Percentiles rank a stretch among this genome's conserved stretches.
Conservation (phyloP, 2,888 invertebrate genomes). For the Cylindroiulus punctatus region DNA sequence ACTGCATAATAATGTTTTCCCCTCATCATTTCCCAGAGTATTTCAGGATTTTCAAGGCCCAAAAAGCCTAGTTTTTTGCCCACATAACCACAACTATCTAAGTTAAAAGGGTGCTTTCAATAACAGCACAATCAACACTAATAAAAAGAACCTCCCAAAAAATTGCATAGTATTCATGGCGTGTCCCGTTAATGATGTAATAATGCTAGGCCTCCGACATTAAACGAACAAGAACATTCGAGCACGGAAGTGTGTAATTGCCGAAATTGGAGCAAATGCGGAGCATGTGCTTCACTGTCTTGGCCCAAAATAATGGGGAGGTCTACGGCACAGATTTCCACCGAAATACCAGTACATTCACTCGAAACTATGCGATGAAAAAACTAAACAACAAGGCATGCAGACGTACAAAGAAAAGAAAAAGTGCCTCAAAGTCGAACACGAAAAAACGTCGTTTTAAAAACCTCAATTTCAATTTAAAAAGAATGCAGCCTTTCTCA, state of each 20-base stretch:
- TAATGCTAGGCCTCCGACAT: background rate
- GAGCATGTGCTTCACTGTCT: background rate
- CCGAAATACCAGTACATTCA: slow-evolving; percentile 22
- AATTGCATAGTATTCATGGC: background rate
- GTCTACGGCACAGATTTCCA: slow-evolving; percentile 22
- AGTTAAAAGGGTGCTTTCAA: no score
- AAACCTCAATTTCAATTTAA: background rate
- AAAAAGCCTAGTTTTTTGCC: no score
- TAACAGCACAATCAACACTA: no score
- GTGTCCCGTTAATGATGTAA: background rate
- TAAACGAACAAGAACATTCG: background rate
- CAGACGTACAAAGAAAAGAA: background rate
- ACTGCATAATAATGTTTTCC: no score
- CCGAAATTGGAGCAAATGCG: background rate
- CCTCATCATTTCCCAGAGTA: no score
- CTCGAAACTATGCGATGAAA: slow-evolving; percentile 15
- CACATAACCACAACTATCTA: no score
- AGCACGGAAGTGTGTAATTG: slow-evolving; percentile 29
- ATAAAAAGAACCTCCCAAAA: no score
- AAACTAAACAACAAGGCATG: background rate
- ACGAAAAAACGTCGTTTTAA: background rate
- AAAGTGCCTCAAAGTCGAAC: background rate
- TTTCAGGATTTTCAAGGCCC: no score
- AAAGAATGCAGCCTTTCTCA: background rate
- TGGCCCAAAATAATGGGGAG: slow-evolving; percentile 27